phyloP scores from a whole-genome alignment of 2,888 invertebrate species.

The Philonicus albiceps region DNA sequence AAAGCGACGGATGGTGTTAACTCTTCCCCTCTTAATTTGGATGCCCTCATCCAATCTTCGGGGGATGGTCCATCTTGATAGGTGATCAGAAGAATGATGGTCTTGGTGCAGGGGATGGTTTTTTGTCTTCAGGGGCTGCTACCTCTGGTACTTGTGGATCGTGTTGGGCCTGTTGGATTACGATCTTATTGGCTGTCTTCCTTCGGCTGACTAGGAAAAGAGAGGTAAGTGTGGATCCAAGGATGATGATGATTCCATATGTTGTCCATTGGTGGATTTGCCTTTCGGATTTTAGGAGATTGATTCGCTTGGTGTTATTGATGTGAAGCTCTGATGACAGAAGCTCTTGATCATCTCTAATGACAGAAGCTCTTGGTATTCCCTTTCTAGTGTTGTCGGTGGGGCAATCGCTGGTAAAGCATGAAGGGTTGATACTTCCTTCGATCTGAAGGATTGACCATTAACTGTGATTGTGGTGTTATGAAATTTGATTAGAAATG shows the following conservation, averaged over 20 bases:
- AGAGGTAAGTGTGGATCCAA: too few species aligned
- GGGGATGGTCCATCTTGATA: not conserved
- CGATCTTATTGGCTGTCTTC: too few species aligned
- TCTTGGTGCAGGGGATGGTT: not conserved
- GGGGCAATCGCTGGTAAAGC: too few species aligned
- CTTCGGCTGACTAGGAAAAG: too few species aligned
- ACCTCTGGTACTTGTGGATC: too few species aligned
- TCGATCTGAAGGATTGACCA: conserved; percentile 34
- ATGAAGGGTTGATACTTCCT: conserved; percentile 24
- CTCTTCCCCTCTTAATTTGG: too few species aligned
- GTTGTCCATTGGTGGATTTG: too few species aligned
- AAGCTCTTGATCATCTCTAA: conserved; percentile 20
- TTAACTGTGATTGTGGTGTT: conserved; percentile 43
- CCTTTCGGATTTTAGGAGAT: too few species aligned
- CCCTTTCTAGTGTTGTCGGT: not conserved
- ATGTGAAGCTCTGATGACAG: not conserved
- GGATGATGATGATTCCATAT: too few species aligned
- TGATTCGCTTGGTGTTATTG: too few species aligned
- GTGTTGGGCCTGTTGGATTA: not conserved
- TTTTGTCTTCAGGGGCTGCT: not conserved
- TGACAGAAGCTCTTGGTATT: too few species aligned
- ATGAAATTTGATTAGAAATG: conserved; percentile 30
- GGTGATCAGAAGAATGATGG: not conserved
- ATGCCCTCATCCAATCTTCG: not conserved
- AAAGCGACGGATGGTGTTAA: too few species aligned